Evolutionary conservation across 1,140 invertebrate genomes (phyloP).

Genomic region (Archegozetes longisetosus): DNA sequence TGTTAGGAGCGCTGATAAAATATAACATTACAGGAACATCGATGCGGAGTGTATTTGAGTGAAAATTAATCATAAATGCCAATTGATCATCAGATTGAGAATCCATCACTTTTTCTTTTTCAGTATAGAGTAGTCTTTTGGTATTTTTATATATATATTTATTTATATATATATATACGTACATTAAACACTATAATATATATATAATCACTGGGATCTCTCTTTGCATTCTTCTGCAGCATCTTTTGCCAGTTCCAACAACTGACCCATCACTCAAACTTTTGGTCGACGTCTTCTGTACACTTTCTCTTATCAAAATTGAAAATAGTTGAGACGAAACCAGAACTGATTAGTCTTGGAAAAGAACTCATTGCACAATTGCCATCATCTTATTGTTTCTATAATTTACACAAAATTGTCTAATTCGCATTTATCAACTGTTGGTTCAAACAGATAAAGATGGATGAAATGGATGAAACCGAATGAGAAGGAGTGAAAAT

Average conservation of each 20-base stretch:
- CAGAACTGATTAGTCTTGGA: not conserved
- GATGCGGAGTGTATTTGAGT: not conserved
- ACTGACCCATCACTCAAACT: too few species aligned
- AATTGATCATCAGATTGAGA: not conserved
- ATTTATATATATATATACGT: not conserved
- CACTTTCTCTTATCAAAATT: not conserved
- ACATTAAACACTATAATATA: not conserved
- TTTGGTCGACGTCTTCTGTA: too few species aligned
- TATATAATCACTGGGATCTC: not conserved
- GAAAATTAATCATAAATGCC: not conserved
- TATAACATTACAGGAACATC: not conserved
- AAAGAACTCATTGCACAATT: not conserved
- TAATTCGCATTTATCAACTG: not conserved
- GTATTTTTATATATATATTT: not conserved
- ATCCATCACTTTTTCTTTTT: not conserved
- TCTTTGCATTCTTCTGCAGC: too few species aligned
- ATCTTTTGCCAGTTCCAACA: not conserved
- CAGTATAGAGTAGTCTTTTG: not conserved
- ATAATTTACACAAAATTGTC: not conserved
- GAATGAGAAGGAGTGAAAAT: too few species aligned
- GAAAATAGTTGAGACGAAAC: not conserved
- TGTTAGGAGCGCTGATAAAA: conserved; percentile 1
- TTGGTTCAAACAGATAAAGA: too few species aligned
- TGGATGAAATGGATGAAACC: too few species aligned
- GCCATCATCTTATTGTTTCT: not conserved